A percentile compares a stretch with the other conserved stretches of the same genome.
Evolutionary conservation across 2,888 invertebrate genomes (phyloP).

Genomic region (Lithophane semibrunnea): DNA sequence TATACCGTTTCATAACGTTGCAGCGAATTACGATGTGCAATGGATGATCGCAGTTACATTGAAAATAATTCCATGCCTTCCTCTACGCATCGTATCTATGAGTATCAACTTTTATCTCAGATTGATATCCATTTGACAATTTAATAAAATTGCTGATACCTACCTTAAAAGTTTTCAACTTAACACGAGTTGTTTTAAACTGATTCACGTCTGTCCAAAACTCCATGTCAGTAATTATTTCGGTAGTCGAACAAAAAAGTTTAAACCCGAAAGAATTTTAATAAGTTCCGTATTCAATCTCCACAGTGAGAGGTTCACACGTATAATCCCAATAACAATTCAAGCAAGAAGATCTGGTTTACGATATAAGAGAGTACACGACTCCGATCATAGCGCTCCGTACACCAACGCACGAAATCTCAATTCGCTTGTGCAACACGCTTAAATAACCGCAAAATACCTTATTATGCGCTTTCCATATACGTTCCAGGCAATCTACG

Average conservation of each 20-base stretch:
- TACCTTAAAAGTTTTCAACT: neutral
- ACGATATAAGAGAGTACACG: conserved; percentile 80
- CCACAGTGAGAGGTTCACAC: conserved; percentile 80
- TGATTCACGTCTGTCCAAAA: conserved; percentile 18
- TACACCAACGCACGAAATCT: conserved; percentile 87
- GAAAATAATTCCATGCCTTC: conserved; percentile 75
- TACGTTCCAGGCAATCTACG: conserved; percentile 87
- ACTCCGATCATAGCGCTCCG: conserved; percentile 80
- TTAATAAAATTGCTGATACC: neutral
- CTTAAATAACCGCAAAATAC: conserved; percentile 90
- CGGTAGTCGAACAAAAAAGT: conserved; percentile 53
- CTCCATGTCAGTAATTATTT: conserved; percentile 33
- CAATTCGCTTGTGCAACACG: conserved; percentile 88
- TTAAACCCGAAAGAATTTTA: conserved; percentile 77
- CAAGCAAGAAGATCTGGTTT: conserved; percentile 84
- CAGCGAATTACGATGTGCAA: conserved; percentile 74
- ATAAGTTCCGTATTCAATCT: conserved; percentile 81
- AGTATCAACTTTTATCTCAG: conserved; percentile 34
- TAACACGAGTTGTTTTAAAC: conserved; percentile 14
- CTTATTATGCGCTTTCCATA: conserved; percentile 90
- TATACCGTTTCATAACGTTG: conserved; percentile 76
- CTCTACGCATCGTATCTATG: conserved; percentile 53
- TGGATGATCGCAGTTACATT: conserved; percentile 74
- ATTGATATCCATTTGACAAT: conserved; percentile 34
- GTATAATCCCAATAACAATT: conserved; percentile 85